phyloP scores from a whole-genome alignment of 2,888 invertebrate genomes.

The Cephus pygmeus region DNA sequence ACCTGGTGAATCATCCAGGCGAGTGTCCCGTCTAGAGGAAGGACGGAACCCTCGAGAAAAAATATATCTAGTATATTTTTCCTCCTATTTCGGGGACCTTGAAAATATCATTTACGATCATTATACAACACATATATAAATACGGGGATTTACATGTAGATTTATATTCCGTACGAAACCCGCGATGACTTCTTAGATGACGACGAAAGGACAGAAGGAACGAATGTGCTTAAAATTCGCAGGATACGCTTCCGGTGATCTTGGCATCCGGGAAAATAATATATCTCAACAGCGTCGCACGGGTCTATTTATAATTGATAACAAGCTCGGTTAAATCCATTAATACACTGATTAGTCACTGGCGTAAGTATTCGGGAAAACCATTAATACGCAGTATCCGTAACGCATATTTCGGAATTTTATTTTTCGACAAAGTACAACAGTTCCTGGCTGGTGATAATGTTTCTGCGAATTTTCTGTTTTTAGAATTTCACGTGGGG shows the following conservation, averaged over 20 bases:
- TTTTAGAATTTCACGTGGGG: background rate
- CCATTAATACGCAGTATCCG: too few relatives aligned
- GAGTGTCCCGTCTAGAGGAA: background rate
- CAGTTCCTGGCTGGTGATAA: background rate
- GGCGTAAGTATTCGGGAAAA: background rate
- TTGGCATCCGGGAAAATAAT: background rate
- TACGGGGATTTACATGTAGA: background rate
- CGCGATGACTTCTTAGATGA: background rate
- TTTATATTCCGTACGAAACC: background rate
- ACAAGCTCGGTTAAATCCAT: background rate
- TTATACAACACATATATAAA: too few relatives aligned
- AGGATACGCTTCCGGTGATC: background rate
- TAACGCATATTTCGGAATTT: background rate
- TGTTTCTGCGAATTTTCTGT: background rate
- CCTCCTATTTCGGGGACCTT: background rate
- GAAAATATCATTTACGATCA: background rate
- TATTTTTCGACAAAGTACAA: background rate
- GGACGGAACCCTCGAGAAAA: background rate
- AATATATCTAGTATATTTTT: background rate
- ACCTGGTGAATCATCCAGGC: constrained; percentile 20
- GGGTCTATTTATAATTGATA: background rate
- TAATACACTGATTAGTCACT: background rate
- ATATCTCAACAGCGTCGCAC: background rate
- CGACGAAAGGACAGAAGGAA: background rate
- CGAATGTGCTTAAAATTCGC: background rate